Evolutionary conservation across 2,797 vertebrate species (phyloP), one percentile per base, ranked within the genome.

Genomic region (Pelobates cultripes): DNA sequence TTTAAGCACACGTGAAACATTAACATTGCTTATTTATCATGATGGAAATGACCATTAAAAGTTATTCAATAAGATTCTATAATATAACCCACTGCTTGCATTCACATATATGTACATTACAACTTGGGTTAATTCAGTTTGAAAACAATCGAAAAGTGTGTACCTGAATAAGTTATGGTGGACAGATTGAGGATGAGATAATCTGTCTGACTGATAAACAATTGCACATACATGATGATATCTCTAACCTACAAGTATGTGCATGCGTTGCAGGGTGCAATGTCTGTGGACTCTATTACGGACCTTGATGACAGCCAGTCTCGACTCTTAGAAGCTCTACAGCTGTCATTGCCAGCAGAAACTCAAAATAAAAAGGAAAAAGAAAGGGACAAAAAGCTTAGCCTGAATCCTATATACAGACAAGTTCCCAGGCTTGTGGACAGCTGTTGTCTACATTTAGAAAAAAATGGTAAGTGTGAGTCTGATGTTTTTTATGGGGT

Each of bases 221-320:
- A 5, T 51, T 5, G 47, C 47, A 51, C 5, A 10, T 5, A 17
- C 14, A 14, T 3, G 12, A 61, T 14, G 4, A 61, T 45, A 55
- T 66, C 40, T 14, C 42, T 41, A 41, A 69, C 28, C 15, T 73
- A 66, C 51, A 60, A 44, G 3, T 53, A 41, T 45, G 60, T 75
- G 68, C 91, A 4, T 91, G 42, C 85, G 86, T 89, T 88, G 80
- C 91, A 99, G 98, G 98, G 98, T 0, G 98, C 96, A 0, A 96
- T 99, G 95, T 99, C 98, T 82, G 98, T 99, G 92, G 97, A 99
- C 91, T 99, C 96, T 85, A 99, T 99, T 91, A 98, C 97, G 4
- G 97, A 99, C 90, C 95, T 99, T 84, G 97, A 99, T 85, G 97
- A 99, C 91, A 96, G 94, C 92, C 96, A 98, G 84, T 98, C 97